A percentile compares a stretch with the other conserved stretches of the same genome.
phyloP scores from a whole-genome alignment of 2,113 vertebrate species.

The Thunnus maccoyii region DNA sequence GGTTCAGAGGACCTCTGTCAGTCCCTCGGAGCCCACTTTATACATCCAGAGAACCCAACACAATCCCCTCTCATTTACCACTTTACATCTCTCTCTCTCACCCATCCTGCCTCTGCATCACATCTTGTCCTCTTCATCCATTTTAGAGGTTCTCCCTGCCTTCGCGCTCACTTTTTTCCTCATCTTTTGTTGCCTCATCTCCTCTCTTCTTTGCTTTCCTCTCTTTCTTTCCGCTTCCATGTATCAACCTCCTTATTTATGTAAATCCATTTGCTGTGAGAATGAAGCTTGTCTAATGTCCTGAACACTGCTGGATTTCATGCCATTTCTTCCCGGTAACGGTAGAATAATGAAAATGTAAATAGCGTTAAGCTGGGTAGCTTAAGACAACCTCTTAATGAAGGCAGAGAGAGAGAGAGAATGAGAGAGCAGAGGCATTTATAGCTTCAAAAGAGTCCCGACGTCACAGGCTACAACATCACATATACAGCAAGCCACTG shows the following conservation, averaged over 20 bases:
- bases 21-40: slow-evolving; percentile 81
- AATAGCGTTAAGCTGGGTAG: slow-evolving; percentile 83
- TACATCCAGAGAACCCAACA: slow-evolving; percentile 45
- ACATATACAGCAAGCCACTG: slow-evolving; percentile 48
- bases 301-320: slow-evolving; percentile 83
- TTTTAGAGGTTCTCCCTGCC: slow-evolving; percentile 45
- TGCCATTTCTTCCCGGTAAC: slow-evolving; percentile 81
- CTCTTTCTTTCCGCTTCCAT: slow-evolving; percentile 51
- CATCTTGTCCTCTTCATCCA: slow-evolving; percentile 48
- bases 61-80: slow-evolving; percentile 66
- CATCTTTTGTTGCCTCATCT: slow-evolving; percentile 63
- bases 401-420: slow-evolving; percentile 62
- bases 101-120: slow-evolving; percentile 5
- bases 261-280: slow-evolving; percentile 83
- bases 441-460: slow-evolving; percentile 62
- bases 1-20: slow-evolving; percentile 77
- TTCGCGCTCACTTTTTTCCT: not conserved
- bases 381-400: slow-evolving; percentile 84
- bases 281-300: slow-evolving; percentile 85
- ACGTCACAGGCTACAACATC: slow-evolving; percentile 54
- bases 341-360: slow-evolving; percentile 85
- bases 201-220: slow-evolving; percentile 23
- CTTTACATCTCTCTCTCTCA: slow-evolving; percentile 38
- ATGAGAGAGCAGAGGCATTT: slow-evolving; percentile 46
- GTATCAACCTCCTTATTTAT: slow-evolving; percentile 83